Base-by-base conservation (phyloP, 2,888 invertebrate genomes). In the Drepana falcataria region DNA sequence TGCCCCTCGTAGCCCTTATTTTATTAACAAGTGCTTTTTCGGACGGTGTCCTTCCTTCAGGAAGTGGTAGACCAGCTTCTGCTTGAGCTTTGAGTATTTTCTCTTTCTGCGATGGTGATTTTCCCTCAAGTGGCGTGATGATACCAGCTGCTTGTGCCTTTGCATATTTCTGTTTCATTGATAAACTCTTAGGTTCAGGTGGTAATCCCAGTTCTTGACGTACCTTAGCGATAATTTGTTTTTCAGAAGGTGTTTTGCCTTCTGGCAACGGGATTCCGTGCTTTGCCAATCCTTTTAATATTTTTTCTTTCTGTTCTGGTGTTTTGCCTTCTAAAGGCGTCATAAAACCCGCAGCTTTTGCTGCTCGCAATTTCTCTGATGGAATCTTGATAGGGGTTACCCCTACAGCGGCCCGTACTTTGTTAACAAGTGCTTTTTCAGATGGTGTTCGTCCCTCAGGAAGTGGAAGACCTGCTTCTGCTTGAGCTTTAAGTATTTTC, bases 301-400 rank as follows among this genome's bases (percentile, higher is more conserved):
- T 68, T 51, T 68, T 69, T 57, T 69, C 71, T 59, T 75, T 71
- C 37, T 64, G 54, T 34, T 58, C 55, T 34, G 55, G 53, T 6
- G 69, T 52, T 61, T 74, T 75, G 2, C 66, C 70, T 52, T 63
- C 58, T 44, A 71, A 53, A 3, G 73, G 73, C 4, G 65, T 64
- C 7, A 71, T 48, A 3, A 69, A 47, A 2, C 73, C 73, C 3
- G 59, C 63, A 9, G 62, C 60, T 60, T 65, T 57, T 7, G 71
- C 69, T 48, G 58, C 63, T 53, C 55, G 62, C 47, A 60, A 44
- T 33, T 49, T 66, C 47, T 61, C 63, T n/a, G 59, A 54, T 35
- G 62, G 56, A 21, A 57, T 53, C 49, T 55, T 54, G 37, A 47
- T 4, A 21, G 48, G 51, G 37, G 44, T 48, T 37, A 5, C 44